A percentile compares a stretch with the other conserved stretches of the same genome.
Conservation (phyloP, 64 coral and sea anemone genomes). For the Actinia tenebrosa region DNA sequence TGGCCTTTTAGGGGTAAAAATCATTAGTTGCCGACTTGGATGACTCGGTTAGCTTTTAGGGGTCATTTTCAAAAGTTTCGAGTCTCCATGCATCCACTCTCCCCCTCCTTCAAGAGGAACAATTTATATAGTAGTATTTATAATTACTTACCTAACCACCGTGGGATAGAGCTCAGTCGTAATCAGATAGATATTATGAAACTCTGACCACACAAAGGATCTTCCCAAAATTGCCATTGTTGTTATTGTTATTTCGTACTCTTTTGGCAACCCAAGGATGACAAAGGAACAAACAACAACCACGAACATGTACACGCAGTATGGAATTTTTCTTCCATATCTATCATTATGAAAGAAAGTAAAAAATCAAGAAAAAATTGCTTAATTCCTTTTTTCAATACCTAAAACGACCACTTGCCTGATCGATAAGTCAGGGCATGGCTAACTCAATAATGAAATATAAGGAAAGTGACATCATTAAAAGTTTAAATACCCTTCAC, state of each 20-base stretch:
- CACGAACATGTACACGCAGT: constrained; percentile 4
- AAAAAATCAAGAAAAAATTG: neutral
- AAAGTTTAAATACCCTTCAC: too few species aligned
- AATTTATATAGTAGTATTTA: too few species aligned
- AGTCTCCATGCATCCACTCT: too few species aligned
- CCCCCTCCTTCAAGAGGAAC: too few species aligned
- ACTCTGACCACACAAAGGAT: constrained; percentile 19
- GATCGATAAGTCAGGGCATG: too few species aligned
- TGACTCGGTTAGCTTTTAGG: too few species aligned
- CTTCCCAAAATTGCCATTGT: constrained; percentile 14
- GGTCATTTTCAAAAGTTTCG: too few species aligned
- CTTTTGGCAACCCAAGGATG: constrained; percentile 14
- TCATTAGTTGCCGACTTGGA: too few species aligned
- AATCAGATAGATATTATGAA: constrained; percentile 17
- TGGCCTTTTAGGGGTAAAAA: too few species aligned
- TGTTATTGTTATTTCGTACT: constrained; percentile 4
- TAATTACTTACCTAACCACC: constrained; percentile 1
- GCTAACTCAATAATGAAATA: too few species aligned
- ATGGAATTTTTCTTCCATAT: constrained; percentile 9
- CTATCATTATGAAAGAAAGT: neutral
- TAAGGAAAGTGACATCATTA: too few species aligned
- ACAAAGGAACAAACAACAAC: constrained; percentile 4
- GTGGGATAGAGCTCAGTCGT: constrained; percentile 16
- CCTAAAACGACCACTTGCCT: too few species aligned
- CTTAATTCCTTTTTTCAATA: neutral